These are phyloP conservation scores for Campodea augens DNA, from an alignment of 1,140 invertebrate genomes.

Conservation along the genomic window DNA sequence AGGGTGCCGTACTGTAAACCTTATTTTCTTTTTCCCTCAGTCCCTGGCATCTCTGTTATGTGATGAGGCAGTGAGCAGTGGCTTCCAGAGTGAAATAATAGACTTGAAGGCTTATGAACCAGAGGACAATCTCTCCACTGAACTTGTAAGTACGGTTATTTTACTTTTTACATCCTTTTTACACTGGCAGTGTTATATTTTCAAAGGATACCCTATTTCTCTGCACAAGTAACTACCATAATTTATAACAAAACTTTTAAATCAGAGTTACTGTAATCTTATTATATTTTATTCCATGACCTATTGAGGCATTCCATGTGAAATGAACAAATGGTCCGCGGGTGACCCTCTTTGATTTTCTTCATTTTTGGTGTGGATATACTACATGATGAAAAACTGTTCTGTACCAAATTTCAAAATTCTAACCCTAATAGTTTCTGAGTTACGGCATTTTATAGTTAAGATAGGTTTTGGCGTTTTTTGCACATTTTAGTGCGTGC, in stretches of 20 bases:
- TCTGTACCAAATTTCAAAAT: too few species aligned
- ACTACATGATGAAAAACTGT: too few species aligned
- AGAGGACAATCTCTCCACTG: constrained; percentile 22
- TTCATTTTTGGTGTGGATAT: too few species aligned
- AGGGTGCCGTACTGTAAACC: neutral
- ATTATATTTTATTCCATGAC: neutral
- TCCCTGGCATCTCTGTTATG: constrained; percentile 18
- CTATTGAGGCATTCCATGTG: too few species aligned
- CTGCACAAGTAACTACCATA: neutral
- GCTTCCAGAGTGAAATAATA: constrained; percentile 16
- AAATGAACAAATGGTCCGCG: too few species aligned
- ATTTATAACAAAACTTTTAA: neutral
- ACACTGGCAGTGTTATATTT: neutral
- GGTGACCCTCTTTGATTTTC: too few species aligned
- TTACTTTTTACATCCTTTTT: neutral
- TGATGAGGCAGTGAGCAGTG: constrained; percentile 14
- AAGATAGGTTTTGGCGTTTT: too few species aligned
- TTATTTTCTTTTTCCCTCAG: constrained; percentile 3
- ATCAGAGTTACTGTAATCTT: neutral
- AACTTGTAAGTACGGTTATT: constrained; percentile 17
- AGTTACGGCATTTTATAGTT: too few species aligned
- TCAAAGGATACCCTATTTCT: neutral
- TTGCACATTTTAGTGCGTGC: too few species aligned
- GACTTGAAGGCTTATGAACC: constrained; percentile 25
- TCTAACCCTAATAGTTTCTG: too few species aligned